A percentile compares a stretch with the other conserved stretches of the same genome.
These are phyloP conservation scores for Cephus runcator DNA, from an alignment of 2,888 invertebrate genomes.

Conservation along the genomic window DNA sequence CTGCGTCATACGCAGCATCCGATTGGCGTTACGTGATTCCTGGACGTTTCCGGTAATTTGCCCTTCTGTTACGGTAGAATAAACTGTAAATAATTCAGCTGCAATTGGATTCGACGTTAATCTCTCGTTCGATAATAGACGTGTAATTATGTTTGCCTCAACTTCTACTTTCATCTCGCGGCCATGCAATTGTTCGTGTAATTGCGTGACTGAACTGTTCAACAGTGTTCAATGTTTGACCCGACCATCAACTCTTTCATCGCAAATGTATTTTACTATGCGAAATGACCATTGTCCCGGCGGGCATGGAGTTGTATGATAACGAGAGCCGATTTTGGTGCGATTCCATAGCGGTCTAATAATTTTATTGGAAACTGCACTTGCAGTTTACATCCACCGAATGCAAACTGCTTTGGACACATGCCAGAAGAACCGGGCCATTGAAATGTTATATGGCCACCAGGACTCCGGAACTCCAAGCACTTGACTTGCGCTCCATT, in stretches of 20 bases:
- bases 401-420: conserved; percentile 52
- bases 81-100: not conserved
- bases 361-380: conserved; percentile 50
- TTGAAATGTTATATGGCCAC: conserved; percentile 47
- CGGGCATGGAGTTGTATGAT: not conserved
- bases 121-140: conserved; percentile 21
- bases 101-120: conserved; percentile 17
- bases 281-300: not conserved
- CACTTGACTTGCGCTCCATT: conserved; percentile 34
- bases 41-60: not conserved
- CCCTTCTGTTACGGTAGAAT: not conserved
- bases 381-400: conserved; percentile 42
- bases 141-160: conserved; percentile 14
- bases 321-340: not conserved
- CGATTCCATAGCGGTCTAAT: conserved; percentile 26
- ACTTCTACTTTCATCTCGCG: conserved; percentile 3
- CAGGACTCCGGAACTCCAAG: conserved; percentile 2
- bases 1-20: not conserved
- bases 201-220: not conserved
- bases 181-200: not conserved
- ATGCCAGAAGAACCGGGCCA: conserved; percentile 47
- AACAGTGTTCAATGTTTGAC: not conserved
- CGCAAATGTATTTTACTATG: not conserved
- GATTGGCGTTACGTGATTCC: not conserved
- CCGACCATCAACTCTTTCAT: not conserved